Evolutionary conservation across 2,113 vertebrate species (phyloP), one percentile per base, ranked within the genome.

Genomic region (Noturus placidus): DNA sequence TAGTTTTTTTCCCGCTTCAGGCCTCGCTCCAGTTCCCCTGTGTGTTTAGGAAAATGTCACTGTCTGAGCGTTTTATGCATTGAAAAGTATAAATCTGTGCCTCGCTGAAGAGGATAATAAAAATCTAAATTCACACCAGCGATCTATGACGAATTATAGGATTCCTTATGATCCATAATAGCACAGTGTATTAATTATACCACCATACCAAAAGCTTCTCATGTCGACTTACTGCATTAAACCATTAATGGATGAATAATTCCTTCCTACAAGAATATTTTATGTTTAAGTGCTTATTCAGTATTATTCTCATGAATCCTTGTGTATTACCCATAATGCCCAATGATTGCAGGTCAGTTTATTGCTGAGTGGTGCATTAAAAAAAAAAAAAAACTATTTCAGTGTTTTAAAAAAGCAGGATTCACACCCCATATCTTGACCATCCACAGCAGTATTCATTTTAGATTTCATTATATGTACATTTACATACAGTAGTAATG

Each of bases 11-110:
- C 3, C 56, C 86, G 20, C 56, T 69, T 82, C 38, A 42, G 52
- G 78, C 70, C 50, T 61, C 13, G 30, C 82, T 56, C 30, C 84
- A 70, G 50, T 70, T 50, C 27, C 35, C 35, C 7, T 33, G n/a
- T 9, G n/a, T 61, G n/a, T 86, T 83, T 83, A 50, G 17, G 27
- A 22, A 67, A 77, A 59, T 65, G 57, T 86, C 74, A 27, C 85
- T 25, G 57, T 9, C 74, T 13, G 74, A 20, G 50, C 17, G 13
- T 15, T 86, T 67, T 54, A 63, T 65, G 38, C 19, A 27, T 59
- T n/a, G 25, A 67, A 83, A 83, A 65, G 61, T 65, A 30, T 8
- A 83, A 83, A 67, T n/a, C 57, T 65, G 38, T 65, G 57, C 81
- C 14, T 42, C 5, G 10, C 59, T 27, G 25, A 46, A 83, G 59